Conservation (phyloP, 2,888 invertebrate species). For the Agriotes lineatus region DNA sequence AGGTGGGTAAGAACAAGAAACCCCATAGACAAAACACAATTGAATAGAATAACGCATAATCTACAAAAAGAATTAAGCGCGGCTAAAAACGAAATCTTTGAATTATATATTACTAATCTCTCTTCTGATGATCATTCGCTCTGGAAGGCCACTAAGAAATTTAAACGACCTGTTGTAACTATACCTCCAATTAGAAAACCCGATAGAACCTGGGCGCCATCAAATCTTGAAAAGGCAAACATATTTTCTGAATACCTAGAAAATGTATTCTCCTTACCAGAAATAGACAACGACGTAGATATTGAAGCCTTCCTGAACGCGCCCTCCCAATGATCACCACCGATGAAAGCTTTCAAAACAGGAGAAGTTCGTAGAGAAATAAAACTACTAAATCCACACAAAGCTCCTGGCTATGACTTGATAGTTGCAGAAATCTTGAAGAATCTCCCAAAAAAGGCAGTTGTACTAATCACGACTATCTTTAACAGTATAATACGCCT, state of each 20-base stretch:
- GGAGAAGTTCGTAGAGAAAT: too few species aligned
- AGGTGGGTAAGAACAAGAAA: neutral
- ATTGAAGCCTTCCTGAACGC: too few species aligned
- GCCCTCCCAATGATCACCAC: too few species aligned
- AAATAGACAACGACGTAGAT: too few species aligned
- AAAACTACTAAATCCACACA: too few species aligned
- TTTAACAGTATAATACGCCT: neutral
- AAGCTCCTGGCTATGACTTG: too few species aligned
- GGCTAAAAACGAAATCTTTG: neutral
- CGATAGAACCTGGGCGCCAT: neutral
- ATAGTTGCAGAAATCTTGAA: too few species aligned
- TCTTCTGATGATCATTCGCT: neutral
- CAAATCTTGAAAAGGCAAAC: neutral
- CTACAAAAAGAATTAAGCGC: neutral
- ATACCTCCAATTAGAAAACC: neutral
- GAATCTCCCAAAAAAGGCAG: too few species aligned
- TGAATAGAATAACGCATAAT: neutral
- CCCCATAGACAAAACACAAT: neutral
- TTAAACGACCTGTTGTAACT: neutral
- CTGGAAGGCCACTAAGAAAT: constrained; percentile 3
- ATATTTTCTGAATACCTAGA: neutral
- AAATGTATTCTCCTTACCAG: too few species aligned
- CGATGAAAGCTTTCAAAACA: too few species aligned
- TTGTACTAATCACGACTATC: too few species aligned
- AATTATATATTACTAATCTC: neutral